Evolutionary conservation across 2,797 vertebrate genomes (phyloP).

Genomic region (Gymnopithys bicolor): DNA sequence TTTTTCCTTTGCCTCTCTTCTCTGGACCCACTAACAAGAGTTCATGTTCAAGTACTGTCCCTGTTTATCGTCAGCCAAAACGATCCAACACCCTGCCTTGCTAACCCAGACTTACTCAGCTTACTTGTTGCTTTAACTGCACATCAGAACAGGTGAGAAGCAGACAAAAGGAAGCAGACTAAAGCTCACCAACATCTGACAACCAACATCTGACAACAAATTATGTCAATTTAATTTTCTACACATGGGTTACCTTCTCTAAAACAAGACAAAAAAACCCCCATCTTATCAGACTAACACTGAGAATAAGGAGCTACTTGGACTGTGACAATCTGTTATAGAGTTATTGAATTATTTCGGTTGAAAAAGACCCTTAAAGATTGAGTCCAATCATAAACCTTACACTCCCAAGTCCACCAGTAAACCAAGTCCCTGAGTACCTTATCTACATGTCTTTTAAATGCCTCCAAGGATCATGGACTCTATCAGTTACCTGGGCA

Average conservation of each 20-base stretch:
- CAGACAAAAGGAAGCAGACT: neutral
- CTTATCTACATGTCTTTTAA: neutral
- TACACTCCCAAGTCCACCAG: neutral
- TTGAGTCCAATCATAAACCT: neutral
- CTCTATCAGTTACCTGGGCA: neutral
- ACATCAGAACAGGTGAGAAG: fast-evolving
- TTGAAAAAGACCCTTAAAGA: neutral
- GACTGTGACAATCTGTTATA: neutral
- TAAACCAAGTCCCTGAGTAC: neutral
- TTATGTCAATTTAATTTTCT: neutral
- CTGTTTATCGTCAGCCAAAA: neutral
- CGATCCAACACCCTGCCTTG: neutral
- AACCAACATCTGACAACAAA: neutral
- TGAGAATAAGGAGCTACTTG: neutral
- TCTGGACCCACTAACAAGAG: neutral
- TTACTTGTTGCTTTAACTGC: neutral
- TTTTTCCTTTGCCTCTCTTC: neutral
- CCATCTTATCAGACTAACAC: neutral
- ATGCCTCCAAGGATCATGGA: neutral
- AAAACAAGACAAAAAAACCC: neutral
- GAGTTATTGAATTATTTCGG: fast-evolving
- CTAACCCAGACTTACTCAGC: neutral
- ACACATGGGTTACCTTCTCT: neutral
- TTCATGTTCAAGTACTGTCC: neutral
- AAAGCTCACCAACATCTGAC: neutral